Evolutionary conservation across 2,113 vertebrate species (phyloP).

Genomic region (Ramphastos sulfuratus): DNA sequence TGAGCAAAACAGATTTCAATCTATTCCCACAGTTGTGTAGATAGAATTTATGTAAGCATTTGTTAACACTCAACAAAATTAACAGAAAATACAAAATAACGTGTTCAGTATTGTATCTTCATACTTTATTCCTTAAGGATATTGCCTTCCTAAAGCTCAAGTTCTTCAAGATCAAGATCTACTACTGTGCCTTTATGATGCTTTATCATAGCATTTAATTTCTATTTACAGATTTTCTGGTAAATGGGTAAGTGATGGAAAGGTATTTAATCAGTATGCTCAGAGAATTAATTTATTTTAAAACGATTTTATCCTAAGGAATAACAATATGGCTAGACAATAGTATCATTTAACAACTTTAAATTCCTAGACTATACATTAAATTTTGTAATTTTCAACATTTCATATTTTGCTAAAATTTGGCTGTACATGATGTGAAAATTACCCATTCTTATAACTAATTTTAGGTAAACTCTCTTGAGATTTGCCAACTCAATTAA

Average conservation of each 20-base stretch:
- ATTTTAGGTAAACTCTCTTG: not conserved
- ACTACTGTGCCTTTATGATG: not conserved
- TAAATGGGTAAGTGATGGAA: not conserved
- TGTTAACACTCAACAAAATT: not conserved
- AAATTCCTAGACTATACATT: not conserved
- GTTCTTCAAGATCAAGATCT: not conserved
- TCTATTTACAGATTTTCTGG: not conserved
- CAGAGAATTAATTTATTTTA: not conserved
- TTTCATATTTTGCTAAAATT: not conserved
- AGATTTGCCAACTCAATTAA: not conserved
- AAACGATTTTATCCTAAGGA: not conserved
- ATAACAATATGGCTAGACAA: not conserved
- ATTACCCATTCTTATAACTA: not conserved
- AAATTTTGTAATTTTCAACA: not conserved
- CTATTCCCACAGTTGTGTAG: not conserved
- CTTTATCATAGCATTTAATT: not conserved
- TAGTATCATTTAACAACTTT: not conserved
- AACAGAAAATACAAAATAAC: not conserved
- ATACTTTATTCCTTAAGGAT: not conserved
- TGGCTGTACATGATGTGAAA: not conserved
- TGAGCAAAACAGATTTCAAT: conserved; percentile 4
- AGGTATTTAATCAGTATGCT: not conserved
- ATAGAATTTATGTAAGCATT: not conserved
- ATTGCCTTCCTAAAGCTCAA: not conserved
- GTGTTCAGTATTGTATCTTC: not conserved